A percentile compares a stretch with the other conserved stretches of the same genome.
These are phyloP conservation scores for Proisotoma minuta DNA, from an alignment of 2,888 invertebrate genomes.

Conservation along the genomic window DNA sequence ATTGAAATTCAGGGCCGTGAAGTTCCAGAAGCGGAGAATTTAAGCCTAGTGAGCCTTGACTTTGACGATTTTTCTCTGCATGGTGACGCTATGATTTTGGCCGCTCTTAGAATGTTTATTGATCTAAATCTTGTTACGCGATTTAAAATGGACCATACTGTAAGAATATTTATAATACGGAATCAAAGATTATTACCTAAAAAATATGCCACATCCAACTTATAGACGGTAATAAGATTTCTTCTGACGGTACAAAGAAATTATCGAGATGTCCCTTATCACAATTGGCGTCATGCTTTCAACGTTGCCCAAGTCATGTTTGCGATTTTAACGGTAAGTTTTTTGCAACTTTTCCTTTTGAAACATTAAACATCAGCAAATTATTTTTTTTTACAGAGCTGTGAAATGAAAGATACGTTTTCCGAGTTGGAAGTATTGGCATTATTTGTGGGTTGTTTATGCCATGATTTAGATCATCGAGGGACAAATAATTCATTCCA, in stretches of 20 bases:
- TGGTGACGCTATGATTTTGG: slow-evolving; percentile 54
- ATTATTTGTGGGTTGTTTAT: slow-evolving; percentile 59
- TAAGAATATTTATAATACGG: slow-evolving; percentile 38
- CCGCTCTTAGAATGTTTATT: slow-evolving; percentile 54
- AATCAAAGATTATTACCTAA: not conserved
- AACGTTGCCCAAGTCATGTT: slow-evolving; percentile 58
- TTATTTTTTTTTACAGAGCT: slow-evolving; percentile 48
- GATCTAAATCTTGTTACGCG: slow-evolving; percentile 54
- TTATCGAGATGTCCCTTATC: slow-evolving; percentile 57
- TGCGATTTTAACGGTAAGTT: slow-evolving; percentile 54
- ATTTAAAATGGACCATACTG: slow-evolving; percentile 55
- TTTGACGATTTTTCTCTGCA: slow-evolving; percentile 56
- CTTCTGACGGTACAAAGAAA: slow-evolving; percentile 56
- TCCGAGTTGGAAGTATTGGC: slow-evolving; percentile 54
- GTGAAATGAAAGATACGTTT: slow-evolving; percentile 52
- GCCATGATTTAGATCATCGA: slow-evolving; percentile 59
- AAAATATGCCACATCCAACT: not conserved
- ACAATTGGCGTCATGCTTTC: slow-evolving; percentile 58
- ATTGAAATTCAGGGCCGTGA: slow-evolving; percentile 47
- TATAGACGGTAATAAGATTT: slow-evolving; percentile 54
- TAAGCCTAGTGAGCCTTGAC: slow-evolving; percentile 52
- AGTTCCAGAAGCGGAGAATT: slow-evolving; percentile 51
- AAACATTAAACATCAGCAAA: not conserved
- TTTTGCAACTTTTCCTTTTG: slow-evolving; percentile 11
- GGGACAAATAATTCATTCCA: slow-evolving; percentile 60